Conservation (phyloP, 2,888 invertebrate genomes). For the Spisula solida region DNA sequence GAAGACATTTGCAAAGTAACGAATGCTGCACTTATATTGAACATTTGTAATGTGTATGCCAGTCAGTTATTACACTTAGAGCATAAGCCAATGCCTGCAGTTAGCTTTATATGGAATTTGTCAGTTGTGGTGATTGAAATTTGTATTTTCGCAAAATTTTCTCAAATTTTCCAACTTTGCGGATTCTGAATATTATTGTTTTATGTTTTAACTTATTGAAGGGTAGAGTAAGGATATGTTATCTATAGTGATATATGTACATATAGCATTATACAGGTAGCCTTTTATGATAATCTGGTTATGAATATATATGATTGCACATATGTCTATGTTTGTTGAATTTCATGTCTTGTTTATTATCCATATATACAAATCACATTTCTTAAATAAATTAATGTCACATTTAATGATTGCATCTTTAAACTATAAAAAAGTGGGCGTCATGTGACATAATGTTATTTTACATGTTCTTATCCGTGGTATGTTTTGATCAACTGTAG, state of each 20-base stretch:
- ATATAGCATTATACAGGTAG: background rate
- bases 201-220: conserved; percentile 28
- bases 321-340: background rate
- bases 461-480: no score
- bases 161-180: background rate
- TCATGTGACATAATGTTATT: no score
- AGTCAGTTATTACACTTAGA: background rate
- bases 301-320: background rate
- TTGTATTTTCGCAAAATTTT: background rate
- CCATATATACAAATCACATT: no score
- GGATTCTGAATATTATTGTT: background rate
- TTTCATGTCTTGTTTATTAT: no score
- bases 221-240: conserved; percentile 43
- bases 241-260: background rate
- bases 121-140: background rate
- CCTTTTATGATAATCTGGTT: no score
- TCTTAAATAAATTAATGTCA: no score
- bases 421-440: no score
- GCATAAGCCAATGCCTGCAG: conserved; percentile 14
- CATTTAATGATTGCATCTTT: no score
- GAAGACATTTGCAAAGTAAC: no score
- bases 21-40: no score
- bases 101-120: background rate
- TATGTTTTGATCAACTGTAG: no score
- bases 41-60: no score